These are phyloP conservation scores for Elmis aenea DNA, from an alignment of 2,888 invertebrate genomes.

Conservation along the genomic window DNA sequence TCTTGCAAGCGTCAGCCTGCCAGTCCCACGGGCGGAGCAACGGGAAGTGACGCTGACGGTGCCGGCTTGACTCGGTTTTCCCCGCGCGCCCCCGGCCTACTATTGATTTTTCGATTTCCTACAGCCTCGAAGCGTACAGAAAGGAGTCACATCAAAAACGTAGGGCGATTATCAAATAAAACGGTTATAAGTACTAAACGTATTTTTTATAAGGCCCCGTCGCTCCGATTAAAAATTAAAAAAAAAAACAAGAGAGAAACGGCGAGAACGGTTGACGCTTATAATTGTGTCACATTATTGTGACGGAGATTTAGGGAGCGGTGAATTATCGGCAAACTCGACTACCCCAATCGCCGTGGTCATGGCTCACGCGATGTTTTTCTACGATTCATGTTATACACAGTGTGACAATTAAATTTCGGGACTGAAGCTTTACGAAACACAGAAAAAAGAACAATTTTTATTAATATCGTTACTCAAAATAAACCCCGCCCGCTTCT, in stretches of 20 bases:
- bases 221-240: constrained; percentile 1
- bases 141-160: constrained; percentile 30
- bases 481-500: too few relatives aligned
- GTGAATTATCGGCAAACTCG: constrained; percentile 14
- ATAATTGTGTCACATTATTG: constrained; percentile 9
- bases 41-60: constrained; percentile 29
- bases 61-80: constrained; percentile 25
- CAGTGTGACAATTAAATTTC: too few relatives aligned
- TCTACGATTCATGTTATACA: not conserved
- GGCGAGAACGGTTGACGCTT: not conserved
- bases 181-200: constrained; percentile 23
- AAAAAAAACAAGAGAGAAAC: too few relatives aligned
- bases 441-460: too few relatives aligned
- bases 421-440: too few relatives aligned
- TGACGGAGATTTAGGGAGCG: constrained; percentile 6
- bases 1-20: constrained; percentile 19
- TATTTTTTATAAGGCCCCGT: constrained; percentile 5
- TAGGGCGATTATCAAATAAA: constrained; percentile 29
- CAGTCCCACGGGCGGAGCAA: constrained; percentile 27
- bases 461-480: too few relatives aligned
- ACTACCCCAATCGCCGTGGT: constrained; percentile 25
- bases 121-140: constrained; percentile 31
- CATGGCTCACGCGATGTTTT: constrained; percentile 16
- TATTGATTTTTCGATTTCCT: constrained; percentile 30
- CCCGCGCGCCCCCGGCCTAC: constrained; percentile 24